Evolutionary conservation across 2,797 vertebrate genomes (phyloP), one percentile per base, ranked within the genome.

Genomic region (Gouania willdenowi): DNA sequence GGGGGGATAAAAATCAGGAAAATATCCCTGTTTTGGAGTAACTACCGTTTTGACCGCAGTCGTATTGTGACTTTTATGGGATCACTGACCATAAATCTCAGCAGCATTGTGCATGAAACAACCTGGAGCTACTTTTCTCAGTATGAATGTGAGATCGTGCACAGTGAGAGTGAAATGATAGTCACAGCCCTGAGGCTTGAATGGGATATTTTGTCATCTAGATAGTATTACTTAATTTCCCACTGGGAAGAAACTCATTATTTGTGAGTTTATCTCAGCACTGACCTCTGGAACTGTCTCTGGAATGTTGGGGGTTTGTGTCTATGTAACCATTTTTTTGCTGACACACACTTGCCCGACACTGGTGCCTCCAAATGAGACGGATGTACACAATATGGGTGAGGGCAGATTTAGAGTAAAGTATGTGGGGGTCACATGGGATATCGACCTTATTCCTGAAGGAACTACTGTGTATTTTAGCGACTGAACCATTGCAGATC

Each of bases 221-320:
- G 75, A 82, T 83, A 85, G 80, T 82, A 82, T 86, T 78, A 75
- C 79, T 83, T 84, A 81, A 87, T 88, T 87, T 85, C 87, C 84
- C 82, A 84, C 64, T 78, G 82, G 80, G 80, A 77, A 72, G 76
- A 70, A 88, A 86, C 76, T 88, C 80, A 85, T 89, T 88, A 89
- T 86, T 82, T 83, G 77, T 74, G 75, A 71, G 81, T 83, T 81
- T 79, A 79, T 86, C 77, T 79, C 75, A 69, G 51, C 60, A 20
- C 70, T 84, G 83, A 86, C 86, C 84, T 81, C 74, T 69, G 66
- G 40, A 82, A 72, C 40, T 38, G 55, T 81, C 59, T 55, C 58
- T 51, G 73, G 61, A 76, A 83, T 41, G 48, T 83, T 86, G 86
- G 77, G 86, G 77, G 81, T 77, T 72, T 76, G 63, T 63, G 77